phyloP scores from a whole-genome alignment of 2,888 invertebrate species.

The Coenonympha arcania region DNA sequence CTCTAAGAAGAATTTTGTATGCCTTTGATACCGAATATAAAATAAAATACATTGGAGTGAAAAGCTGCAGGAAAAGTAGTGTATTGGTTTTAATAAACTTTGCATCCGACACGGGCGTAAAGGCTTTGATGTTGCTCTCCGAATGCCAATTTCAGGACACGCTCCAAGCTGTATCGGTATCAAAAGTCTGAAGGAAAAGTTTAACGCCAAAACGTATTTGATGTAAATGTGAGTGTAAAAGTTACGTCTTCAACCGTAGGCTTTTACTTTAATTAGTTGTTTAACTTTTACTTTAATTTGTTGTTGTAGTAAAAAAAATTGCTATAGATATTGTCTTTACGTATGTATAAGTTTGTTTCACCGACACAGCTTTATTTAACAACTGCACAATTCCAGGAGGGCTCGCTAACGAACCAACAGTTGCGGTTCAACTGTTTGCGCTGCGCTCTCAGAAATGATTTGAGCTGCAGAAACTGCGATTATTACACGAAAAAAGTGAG shows the following conservation, averaged over 20 bases:
- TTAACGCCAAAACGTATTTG: background rate
- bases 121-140: conserved; percentile 14
- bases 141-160: conserved; percentile 1
- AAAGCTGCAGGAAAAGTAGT: background rate
- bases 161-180: background rate
- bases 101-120: conserved; percentile 7
- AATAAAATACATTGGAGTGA: background rate
- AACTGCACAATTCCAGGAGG: conserved; percentile 19
- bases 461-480: conserved; percentile 6
- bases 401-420: conserved; percentile 28
- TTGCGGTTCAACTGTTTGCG: conserved; percentile 23
- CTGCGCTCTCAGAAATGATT: conserved; percentile 20
- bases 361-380: conserved; percentile 23
- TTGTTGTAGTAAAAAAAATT: too few relatives aligned
- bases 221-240: background rate
- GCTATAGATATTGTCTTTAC: too few relatives aligned
- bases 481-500: background rate
- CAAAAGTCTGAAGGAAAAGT: background rate
- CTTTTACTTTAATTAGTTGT: too few relatives aligned
- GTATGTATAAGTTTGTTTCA: conserved; percentile 11
- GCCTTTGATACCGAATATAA: background rate
- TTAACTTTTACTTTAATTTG: too few relatives aligned
- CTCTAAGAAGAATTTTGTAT: background rate
- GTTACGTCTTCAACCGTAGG: too few relatives aligned
- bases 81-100: conserved; percentile 16